phyloP scores from a whole-genome alignment of 2,888 invertebrate genomes.

The Lochmaea capreae region DNA sequence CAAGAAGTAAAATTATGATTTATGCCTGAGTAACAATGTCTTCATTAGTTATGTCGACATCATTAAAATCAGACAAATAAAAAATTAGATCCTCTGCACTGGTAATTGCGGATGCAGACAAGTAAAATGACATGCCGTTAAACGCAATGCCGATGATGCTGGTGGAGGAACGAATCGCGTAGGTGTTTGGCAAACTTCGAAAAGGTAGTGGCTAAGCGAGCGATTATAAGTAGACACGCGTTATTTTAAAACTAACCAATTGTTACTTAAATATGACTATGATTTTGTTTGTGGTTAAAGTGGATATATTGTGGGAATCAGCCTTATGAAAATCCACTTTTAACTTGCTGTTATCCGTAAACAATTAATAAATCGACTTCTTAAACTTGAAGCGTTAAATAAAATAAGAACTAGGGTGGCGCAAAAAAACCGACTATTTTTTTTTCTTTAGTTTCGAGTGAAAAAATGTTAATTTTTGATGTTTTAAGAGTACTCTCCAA shows the following conservation, averaged over 20 bases:
- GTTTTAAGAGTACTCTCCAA: no score
- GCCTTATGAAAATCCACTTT: no score
- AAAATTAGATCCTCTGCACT: constrained; percentile 38
- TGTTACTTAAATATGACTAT: no score
- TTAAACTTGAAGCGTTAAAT: no score
- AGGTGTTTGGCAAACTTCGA: constrained; percentile 43
- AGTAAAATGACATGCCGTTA: constrained; percentile 45
- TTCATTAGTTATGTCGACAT: constrained; percentile 43
- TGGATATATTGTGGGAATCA: no score
- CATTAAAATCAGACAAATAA: constrained; percentile 36
- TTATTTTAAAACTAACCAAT: neutral
- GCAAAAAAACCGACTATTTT: no score
- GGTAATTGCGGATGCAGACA: constrained; percentile 43
- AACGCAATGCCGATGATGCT: constrained; percentile 32
- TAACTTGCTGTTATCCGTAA: no score
- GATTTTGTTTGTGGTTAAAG: no score
- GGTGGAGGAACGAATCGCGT: constrained; percentile 29
- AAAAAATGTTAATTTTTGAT: no score
- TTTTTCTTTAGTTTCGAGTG: no score
- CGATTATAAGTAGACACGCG: neutral
- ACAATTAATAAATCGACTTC: no score
- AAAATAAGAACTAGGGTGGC: no score
- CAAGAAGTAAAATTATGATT: constrained; percentile 25
- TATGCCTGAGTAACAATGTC: constrained; percentile 40
- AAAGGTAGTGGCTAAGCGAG: constrained; percentile 15